Percentiles rank a stretch among this genome's conserved stretches.
phyloP scores from a whole-genome alignment of 2,888 invertebrate species.

The Apamea anceps region DNA sequence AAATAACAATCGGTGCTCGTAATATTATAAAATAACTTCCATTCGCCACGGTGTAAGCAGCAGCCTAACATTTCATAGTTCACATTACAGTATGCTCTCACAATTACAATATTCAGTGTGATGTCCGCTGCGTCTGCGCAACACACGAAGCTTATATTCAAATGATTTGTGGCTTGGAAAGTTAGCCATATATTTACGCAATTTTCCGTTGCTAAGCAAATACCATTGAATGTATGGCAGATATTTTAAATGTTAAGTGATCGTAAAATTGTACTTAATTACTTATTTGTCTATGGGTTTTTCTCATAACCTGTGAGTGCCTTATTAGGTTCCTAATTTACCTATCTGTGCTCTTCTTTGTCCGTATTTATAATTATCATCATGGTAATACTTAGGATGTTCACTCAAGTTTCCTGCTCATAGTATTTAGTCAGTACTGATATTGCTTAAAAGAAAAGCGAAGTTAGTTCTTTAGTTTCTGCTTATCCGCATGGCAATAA shows the following conservation, averaged over 20 bases:
- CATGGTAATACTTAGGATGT: no score
- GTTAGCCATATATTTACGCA: constrained; percentile 44
- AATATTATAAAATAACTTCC: neutral
- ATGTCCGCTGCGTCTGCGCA: constrained; percentile 66
- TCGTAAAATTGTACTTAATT: constrained; percentile 16
- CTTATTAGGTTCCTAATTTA: neutral
- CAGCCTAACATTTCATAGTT: constrained; percentile 62
- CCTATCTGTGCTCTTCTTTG: neutral
- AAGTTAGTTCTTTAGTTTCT: no score
- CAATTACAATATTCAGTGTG: constrained; percentile 67
- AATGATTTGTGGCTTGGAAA: constrained; percentile 59
- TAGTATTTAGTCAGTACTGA: no score
- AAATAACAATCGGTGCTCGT: no score
- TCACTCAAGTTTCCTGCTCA: neutral
- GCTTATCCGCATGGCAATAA: no score
- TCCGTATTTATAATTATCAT: neutral
- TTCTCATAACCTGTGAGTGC: neutral
- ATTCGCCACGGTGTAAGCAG: constrained; percentile 50
- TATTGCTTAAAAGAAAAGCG: no score
- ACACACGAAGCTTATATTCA: constrained; percentile 50
- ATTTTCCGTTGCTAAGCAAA: constrained; percentile 32
- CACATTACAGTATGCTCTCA: constrained; percentile 64
- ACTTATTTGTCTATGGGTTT: neutral
- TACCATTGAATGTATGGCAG: neutral
- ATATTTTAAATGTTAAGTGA: neutral